Conservation (phyloP, 1,140 invertebrate species). For the Pseudomyrmex cubaensis region DNA sequence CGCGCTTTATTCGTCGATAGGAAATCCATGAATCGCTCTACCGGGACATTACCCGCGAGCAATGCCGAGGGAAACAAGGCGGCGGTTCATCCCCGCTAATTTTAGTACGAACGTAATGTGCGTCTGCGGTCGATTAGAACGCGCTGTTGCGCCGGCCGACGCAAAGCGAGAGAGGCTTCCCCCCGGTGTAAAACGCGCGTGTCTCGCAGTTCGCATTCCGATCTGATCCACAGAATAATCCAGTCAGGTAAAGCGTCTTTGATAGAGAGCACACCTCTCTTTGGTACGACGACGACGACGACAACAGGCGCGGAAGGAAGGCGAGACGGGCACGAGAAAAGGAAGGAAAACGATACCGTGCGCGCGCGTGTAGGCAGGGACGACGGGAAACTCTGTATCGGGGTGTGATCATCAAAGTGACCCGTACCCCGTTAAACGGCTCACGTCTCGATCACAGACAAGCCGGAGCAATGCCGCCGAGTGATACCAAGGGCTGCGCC, state of each 20-base stretch:
- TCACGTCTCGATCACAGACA: constrained; percentile 77
- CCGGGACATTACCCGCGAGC: neutral
- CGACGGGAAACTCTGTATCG: constrained; percentile 21
- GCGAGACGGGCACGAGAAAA: too few relatives aligned
- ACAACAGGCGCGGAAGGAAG: neutral
- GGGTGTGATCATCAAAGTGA: constrained; percentile 80
- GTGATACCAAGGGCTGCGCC: constrained; percentile 76
- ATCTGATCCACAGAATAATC: constrained; percentile 39
- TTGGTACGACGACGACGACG: constrained; percentile 4
- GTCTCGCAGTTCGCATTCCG: constrained; percentile 48
- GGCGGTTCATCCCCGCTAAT: constrained; percentile 23
- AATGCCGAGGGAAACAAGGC: constrained; percentile 13
- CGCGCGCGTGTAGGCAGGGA: neutral
- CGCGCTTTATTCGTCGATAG: neutral
- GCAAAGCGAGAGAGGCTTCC: neutral
- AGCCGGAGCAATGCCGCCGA: constrained; percentile 66
- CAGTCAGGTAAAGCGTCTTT: constrained; percentile 54
- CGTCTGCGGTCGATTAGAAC: constrained; percentile 44
- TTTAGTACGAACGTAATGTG: constrained; percentile 35
- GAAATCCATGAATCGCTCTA: neutral
- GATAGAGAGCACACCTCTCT: constrained; percentile 15
- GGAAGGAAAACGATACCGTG: neutral
- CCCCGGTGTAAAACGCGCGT: constrained; percentile 12
- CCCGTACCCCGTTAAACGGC: constrained; percentile 77
- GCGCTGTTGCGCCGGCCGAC: constrained; percentile 23